Conservation (phyloP, 2,888 invertebrate species). For the Sarcophaga caerulescens region DNA sequence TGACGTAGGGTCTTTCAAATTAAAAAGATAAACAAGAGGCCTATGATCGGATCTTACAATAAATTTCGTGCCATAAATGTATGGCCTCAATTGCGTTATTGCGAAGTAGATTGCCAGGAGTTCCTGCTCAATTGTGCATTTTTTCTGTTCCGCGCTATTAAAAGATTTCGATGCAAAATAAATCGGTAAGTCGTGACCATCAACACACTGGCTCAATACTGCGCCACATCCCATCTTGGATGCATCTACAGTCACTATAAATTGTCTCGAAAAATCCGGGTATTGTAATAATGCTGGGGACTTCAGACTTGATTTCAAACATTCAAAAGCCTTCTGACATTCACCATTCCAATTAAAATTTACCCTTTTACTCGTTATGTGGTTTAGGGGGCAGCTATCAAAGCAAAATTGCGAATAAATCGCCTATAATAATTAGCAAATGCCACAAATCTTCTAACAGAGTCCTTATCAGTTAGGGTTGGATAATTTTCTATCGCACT, state of each 20-base stretch:
- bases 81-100: conserved; percentile 69
- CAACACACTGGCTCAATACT: neutral
- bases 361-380: neutral
- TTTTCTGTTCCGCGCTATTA: conserved; percentile 10
- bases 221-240: neutral
- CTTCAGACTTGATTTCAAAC: neutral
- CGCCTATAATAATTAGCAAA: no score
- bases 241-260: conserved; percentile 27
- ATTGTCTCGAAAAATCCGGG: conserved; percentile 14
- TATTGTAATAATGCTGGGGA: conserved; percentile 26
- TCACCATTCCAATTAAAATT: neutral
- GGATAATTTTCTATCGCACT: no score
- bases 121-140: neutral
- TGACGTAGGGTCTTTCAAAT: conserved; percentile 70
- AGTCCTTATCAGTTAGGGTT: no score
- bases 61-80: conserved; percentile 66
- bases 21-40: conserved; percentile 68
- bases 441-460: no score
- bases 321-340: neutral
- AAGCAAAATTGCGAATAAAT: conserved; percentile 34
- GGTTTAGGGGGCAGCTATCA: conserved; percentile 31
- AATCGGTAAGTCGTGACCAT: neutral
- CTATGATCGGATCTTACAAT: conserved; percentile 47
- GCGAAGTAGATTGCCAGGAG: conserved; percentile 38
- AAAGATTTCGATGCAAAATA: neutral